Evolutionary conservation across 1,140 invertebrate species (phyloP), one percentile per base, ranked within the genome.

Genomic region (Eurosta solidaginis): DNA sequence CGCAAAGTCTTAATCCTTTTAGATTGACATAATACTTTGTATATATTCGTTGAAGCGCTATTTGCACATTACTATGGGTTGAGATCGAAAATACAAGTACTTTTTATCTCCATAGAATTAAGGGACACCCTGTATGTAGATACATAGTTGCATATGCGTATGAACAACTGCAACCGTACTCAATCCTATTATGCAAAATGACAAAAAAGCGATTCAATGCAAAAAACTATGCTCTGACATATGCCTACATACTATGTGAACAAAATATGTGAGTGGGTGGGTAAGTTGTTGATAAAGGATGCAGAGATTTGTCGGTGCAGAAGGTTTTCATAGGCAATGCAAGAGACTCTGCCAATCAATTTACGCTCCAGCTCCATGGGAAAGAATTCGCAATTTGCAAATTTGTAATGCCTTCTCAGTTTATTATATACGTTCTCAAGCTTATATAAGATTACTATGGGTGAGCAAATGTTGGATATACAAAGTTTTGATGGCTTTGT

Each of bases 391-490:
- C 22, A 54, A 54, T 2, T 59, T n/a, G 54, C 54, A 59, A 59
- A 59, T 59, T 22, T 59, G 17, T n/a, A 33, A 59, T 59, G 27
- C 14, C n/a, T 49, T n/a, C 22, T 68, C 33, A 68, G 59, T n/a
- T 12, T 68, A 40, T 9, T 1, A 6, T 68, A 29, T 29, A 10
- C 22, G 50, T 42, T n/a, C 59, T 68, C 59, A 68, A 33, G 59
- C 59, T 40, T 68, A 40, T n/a, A n/a, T 40, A 42, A 68, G 59
- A 68, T 68, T 68, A 20, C 59, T 68, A 29, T 40, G 59, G 59
- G 59, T 68, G 59, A 68, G 59, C n/a, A 68, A 40, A 68, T 68
- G 33, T 33, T 36, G 59, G 59, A 68, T 68, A 68, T 68, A 68
- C 33, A 1, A n/a, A 12, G 14, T 5, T 12, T 54, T 54, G 49